A percentile compares a stretch with the other conserved stretches of the same genome.
These are phyloP conservation scores for Amblyjoppa proteus DNA, from an alignment of 2,888 invertebrate genomes.

Conservation along the genomic window DNA sequence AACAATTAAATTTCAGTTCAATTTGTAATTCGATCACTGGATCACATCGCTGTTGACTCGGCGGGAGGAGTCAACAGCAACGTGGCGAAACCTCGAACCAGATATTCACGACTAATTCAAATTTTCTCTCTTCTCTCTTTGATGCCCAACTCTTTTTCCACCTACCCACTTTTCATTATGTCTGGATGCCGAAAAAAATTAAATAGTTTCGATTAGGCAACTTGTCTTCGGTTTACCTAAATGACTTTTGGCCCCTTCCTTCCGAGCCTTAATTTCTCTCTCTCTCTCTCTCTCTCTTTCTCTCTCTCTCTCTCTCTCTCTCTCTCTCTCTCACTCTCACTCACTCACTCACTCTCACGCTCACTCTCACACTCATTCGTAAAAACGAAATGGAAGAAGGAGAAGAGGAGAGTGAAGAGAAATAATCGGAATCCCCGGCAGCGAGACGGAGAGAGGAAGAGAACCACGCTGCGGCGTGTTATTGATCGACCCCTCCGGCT, in stretches of 20 bases:
- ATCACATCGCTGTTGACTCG: not conserved
- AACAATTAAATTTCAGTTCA: slow-evolving; percentile 64
- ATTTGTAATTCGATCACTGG: slow-evolving; percentile 63
- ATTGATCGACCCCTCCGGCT: slow-evolving; percentile 82
- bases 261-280: slow-evolving; percentile 6
- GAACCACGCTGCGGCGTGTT: slow-evolving; percentile 82
- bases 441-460: slow-evolving; percentile 31
- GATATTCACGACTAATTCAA: slow-evolving; percentile 31
- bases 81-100: not conserved
- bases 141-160: not conserved
- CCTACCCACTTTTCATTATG: not conserved
- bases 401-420: slow-evolving; percentile 19
- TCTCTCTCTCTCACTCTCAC: slow-evolving; percentile 2
- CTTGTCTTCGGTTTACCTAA: slow-evolving; percentile 38
- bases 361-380: slow-evolving; percentile 49
- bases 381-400: slow-evolving; percentile 24
- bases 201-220: slow-evolving; percentile 52
- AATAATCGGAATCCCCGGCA: slow-evolving; percentile 1
- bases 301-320: slow-evolving; percentile 34
- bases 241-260: slow-evolving; percentile 60
- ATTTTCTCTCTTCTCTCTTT: slow-evolving; percentile 27
- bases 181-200: slow-evolving; percentile 20
- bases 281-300: slow-evolving; percentile 31
- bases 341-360: no score
- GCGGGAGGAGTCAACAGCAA: slow-evolving; percentile 6